Evolutionary conservation across 2,888 invertebrate species (phyloP).

Genomic region (Cryptocheilus praepositus): DNA sequence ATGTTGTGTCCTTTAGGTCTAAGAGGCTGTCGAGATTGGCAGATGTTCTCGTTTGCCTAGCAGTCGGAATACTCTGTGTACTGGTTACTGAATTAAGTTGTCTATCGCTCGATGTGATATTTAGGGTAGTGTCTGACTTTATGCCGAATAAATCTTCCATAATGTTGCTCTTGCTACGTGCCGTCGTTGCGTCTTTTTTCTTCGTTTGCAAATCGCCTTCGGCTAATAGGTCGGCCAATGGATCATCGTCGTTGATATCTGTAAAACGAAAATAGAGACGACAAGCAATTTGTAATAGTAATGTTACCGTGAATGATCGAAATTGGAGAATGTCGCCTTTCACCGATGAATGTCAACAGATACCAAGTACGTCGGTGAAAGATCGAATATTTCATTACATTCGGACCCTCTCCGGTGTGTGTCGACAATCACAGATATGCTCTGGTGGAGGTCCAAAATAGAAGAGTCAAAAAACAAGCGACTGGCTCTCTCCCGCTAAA

Average conservation of each 20-base stretch:
- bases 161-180: constrained; percentile 49
- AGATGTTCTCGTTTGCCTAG: constrained; percentile 21
- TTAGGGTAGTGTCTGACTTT: constrained; percentile 44
- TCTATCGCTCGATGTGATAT: constrained; percentile 20
- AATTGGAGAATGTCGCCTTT: no score
- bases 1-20: constrained; percentile 26
- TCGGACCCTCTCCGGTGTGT: no score
- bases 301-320: no score
- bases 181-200: constrained; percentile 34
- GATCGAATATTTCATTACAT: no score
- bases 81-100: constrained; percentile 15
- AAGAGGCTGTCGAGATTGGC: constrained; percentile 21
- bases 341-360: no score
- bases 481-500: no score
- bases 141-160: constrained; percentile 64
- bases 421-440: no score
- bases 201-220: constrained; percentile 41
- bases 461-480: no score
- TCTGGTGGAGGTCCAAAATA: no score
- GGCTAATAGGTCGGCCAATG: constrained; percentile 54
- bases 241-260: constrained; percentile 51
- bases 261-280: not conserved
- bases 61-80: not conserved
- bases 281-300: not conserved
- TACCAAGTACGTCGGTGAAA: no score